Conservation (phyloP, 2,888 invertebrate species). For the Tinea pellionella region DNA sequence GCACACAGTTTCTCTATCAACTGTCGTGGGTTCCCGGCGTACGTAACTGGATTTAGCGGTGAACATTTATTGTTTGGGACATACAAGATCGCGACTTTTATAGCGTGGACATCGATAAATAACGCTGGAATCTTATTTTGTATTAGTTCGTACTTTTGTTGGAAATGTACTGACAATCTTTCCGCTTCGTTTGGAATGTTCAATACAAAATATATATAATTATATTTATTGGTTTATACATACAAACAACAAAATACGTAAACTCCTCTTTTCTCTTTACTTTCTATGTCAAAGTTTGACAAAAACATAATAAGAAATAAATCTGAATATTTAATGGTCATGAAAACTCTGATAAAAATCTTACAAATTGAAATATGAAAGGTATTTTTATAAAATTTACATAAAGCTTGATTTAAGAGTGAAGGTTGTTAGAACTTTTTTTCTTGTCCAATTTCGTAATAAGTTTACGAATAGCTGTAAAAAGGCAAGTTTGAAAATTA, state of each 20-base stretch:
- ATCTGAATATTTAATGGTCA: background rate
- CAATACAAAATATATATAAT: background rate
- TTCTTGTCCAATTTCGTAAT: slow-evolving; percentile 9
- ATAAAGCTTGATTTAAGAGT: slow-evolving; percentile 11
- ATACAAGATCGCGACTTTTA: slow-evolving; percentile 56
- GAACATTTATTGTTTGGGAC: slow-evolving; percentile 64
- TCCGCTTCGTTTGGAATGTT: background rate
- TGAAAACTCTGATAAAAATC: background rate
- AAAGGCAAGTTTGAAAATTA: slow-evolving; percentile 11
- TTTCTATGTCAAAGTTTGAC: background rate
- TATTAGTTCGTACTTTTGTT: slow-evolving; percentile 6
- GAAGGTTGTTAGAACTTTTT: slow-evolving; percentile 8
- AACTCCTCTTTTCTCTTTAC: background rate
- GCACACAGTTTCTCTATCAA: slow-evolving; percentile 70
- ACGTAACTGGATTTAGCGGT: slow-evolving; percentile 17
- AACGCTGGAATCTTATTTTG: slow-evolving; percentile 18
- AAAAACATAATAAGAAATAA: background rate
- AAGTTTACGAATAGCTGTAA: slow-evolving; percentile 9
- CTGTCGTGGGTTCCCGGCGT: slow-evolving; percentile 52
- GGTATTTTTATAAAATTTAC: slow-evolving; percentile 8
- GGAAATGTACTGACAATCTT: slow-evolving; percentile 2
- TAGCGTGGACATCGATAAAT: slow-evolving; percentile 40
- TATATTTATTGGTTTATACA: background rate
- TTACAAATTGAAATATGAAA: slow-evolving; percentile 3
- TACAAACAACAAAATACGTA: background rate